Conservation (phyloP, 2,888 invertebrate species). For the Phanerotoma sp. region DNA sequence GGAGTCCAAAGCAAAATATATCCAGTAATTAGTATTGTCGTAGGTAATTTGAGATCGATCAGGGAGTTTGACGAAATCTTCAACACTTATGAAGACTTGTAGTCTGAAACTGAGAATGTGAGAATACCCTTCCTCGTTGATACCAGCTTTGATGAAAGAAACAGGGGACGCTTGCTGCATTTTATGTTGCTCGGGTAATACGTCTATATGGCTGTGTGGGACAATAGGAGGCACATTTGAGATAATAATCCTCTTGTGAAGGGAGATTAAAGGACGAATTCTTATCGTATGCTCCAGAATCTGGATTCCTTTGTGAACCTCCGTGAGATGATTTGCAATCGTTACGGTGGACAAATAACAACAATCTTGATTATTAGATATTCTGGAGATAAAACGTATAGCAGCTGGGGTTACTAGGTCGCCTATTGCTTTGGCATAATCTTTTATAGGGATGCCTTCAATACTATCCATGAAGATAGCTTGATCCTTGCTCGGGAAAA, state of each 20-base stretch:
- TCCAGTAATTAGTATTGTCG: not conserved
- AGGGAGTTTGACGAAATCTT: not conserved
- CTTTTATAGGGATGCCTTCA: conserved; percentile 9
- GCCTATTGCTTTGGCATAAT: conserved; percentile 6
- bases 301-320: conserved; percentile 10
- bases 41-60: not conserved
- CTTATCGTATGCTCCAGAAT: not conserved
- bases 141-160: conserved; percentile 14
- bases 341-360: conserved; percentile 22
- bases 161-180: conserved; percentile 15
- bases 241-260: conserved; percentile 21
- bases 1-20: not conserved
- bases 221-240: conserved; percentile 26
- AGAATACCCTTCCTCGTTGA: conserved; percentile 1
- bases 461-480: conserved; percentile 6
- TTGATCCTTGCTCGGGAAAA: conserved; percentile 11
- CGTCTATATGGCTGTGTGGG: conserved; percentile 11
- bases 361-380: conserved; percentile 26
- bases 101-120: conserved; percentile 20
- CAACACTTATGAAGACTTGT: not conserved
- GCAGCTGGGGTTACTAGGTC: conserved; percentile 7
- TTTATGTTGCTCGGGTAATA: not conserved
- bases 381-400: conserved; percentile 23
- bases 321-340: conserved; percentile 11
- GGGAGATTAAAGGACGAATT: conserved; percentile 18